A percentile compares a stretch with the other conserved stretches of the same genome.
Evolutionary conservation across 2,113 vertebrate species (phyloP).

Genomic region (Thymallus thymallus): DNA sequence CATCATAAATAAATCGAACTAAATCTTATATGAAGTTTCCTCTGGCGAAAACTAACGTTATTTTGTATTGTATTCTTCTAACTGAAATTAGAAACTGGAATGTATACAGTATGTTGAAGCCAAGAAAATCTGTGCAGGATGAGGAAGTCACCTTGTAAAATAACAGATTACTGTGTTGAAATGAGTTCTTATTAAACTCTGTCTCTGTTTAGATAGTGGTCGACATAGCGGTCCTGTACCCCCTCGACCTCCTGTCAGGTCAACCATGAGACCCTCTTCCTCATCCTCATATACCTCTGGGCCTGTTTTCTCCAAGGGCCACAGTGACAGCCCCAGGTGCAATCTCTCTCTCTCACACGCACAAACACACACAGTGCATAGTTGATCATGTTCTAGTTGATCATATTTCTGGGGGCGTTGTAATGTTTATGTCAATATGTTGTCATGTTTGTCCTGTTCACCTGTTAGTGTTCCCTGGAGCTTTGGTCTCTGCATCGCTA

Average conservation of each 20-base stretch:
- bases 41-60: too few species aligned
- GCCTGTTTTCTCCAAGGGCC: constrained; percentile 28
- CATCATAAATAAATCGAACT: neutral
- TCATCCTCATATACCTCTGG: constrained; percentile 22
- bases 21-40: too few species aligned
- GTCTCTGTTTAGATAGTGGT: neutral
- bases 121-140: too few species aligned
- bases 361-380: neutral
- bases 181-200: too few species aligned
- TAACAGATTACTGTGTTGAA: too few species aligned
- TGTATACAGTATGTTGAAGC: too few species aligned
- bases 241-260: constrained; percentile 1
- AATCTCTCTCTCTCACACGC: neutral
- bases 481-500: constrained; percentile 40
- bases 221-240: constrained; percentile 10
- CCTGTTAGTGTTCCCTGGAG: constrained; percentile 53
- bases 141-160: too few species aligned
- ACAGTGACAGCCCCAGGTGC: constrained; percentile 45
- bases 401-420: too few species aligned
- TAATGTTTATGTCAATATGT: too few species aligned
- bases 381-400: neutral
- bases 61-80: too few species aligned
- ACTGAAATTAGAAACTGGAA: too few species aligned
- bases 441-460: neutral
- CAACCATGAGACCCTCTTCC: constrained; percentile 16